Evolutionary conservation across 1,140 invertebrate species (phyloP).

Genomic region (Drosophila kanapiae): DNA sequence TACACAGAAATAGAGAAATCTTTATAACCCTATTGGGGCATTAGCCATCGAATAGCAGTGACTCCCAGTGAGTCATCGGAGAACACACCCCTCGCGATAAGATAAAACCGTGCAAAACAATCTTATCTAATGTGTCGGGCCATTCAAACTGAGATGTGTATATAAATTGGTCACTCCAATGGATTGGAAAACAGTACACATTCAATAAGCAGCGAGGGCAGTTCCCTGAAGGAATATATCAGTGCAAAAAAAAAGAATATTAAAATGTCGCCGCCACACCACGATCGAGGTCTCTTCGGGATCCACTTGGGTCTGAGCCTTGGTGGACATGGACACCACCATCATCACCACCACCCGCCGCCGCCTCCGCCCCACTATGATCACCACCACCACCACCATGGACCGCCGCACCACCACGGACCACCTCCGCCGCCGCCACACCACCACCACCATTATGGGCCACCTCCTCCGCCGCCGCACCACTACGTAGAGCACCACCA

Average conservation of each 20-base stretch:
- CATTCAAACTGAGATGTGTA: neutral
- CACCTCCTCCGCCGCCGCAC: conserved; percentile 23
- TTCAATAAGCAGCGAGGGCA: conserved; percentile 29
- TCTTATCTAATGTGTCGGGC: conserved; percentile 39
- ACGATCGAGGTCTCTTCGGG: conserved; percentile 66
- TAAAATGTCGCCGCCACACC: conserved; percentile 63
- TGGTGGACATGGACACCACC: conserved; percentile 40
- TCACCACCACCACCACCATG: conserved; percentile 57
- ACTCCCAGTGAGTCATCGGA: conserved; percentile 28
- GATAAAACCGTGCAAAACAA: conserved; percentile 41
- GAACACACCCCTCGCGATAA: conserved; percentile 45
- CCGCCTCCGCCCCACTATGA: conserved; percentile 34
- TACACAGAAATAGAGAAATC: conserved; percentile 5
- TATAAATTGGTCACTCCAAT: conserved; percentile 57
- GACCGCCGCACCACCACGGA: conserved; percentile 37
- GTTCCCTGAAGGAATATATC: conserved; percentile 33
- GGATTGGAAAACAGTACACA: conserved; percentile 40
- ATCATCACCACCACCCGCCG: conserved; percentile 52
- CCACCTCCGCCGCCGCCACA: conserved; percentile 23
- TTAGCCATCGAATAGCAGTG: conserved; percentile 27
- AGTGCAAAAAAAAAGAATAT: conserved; percentile 6
- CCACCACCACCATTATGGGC: conserved; percentile 57
- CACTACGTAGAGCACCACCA: conserved; percentile 30
- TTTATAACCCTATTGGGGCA: conserved; percentile 43
- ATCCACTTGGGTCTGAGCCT: conserved; percentile 59